Base-by-base conservation (phyloP, 2,888 invertebrate genomes). In the Hypercompe scribonia region DNA sequence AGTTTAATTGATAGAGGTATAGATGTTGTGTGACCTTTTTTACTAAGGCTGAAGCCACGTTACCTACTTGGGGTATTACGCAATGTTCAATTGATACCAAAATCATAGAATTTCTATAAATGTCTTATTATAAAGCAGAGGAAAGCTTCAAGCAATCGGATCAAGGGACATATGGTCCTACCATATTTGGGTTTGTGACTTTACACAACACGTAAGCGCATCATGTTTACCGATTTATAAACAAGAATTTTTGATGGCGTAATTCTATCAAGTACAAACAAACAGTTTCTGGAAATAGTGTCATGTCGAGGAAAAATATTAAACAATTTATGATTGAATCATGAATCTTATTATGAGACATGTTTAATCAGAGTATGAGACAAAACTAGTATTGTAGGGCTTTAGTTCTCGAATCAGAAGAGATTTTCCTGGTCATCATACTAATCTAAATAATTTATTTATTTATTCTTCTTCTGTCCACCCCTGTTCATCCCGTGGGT, bases 161-260 rank as follows among this genome's bases (percentile, higher is more conserved):
- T 80, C 85, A 86, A 85, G 84, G 83, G 76, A 82, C 87, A 86
- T 76, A 79, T 84, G 39, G 86, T 81, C 67, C 36, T n/a, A 15
- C 86, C 87, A 68, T 85, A 80, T 79, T 76, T 36, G 81, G 81
- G 72, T 39, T 77, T 81, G 72, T 74, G 77, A 78, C 72, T 78
- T 68, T 72, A 76, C 67, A 80, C 79, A 82, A 86, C 80, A 70
- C 77, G 68, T 70, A 71, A 66, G 78, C 77, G 76, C 78, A 81
- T 78, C 79, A 73, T 81, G 75, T 71, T 78, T 77, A 77, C 77
- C 24, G 33, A 68, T 34, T 73, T 68, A 68, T 76, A 72, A 70
- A 73, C 70, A 61, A 34, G 75, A 64, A 65, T 72, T 63, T 58
- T 69, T 39, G 63, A 71, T 76, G 69, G 54, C 72, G 65, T 71